Conservation (phyloP, 2,888 invertebrate genomes). For the Nomada flava region DNA sequence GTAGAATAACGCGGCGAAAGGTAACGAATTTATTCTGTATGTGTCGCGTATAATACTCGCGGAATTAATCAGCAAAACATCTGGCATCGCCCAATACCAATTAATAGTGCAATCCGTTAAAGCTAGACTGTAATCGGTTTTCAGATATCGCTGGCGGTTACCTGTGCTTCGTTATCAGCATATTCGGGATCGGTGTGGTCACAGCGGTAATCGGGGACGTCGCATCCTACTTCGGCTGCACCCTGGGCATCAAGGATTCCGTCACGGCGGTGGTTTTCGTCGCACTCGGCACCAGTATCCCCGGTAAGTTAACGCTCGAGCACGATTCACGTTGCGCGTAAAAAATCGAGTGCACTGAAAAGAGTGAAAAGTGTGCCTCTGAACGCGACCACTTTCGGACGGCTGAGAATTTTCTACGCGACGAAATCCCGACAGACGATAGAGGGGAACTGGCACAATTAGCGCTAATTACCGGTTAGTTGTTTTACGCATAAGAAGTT, state of each 20-base stretch:
- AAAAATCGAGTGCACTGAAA: too few species aligned
- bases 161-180: slow-evolving; percentile 96
- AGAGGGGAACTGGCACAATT: slow-evolving; percentile 17
- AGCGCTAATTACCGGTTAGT: slow-evolving; percentile 36
- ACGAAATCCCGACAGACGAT: slow-evolving; percentile 14
- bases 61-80: background rate
- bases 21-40: too few species aligned
- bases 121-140: slow-evolving; percentile 40
- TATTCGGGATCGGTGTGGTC: slow-evolving; percentile 95
- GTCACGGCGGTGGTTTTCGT: slow-evolving; percentile 99
- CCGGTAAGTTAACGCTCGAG: slow-evolving; percentile 88
- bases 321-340: too few species aligned
- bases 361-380: too few species aligned
- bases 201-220: slow-evolving; percentile 99
- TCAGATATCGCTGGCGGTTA: slow-evolving; percentile 97
- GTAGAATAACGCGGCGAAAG: too few species aligned
- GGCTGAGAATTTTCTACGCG: slow-evolving; percentile 23
- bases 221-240: slow-evolving; percentile 98
- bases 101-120: background rate
- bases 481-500: background rate
- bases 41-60: background rate
- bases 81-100: background rate
- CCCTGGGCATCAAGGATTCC: slow-evolving; percentile 97
- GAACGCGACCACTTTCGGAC: background rate
- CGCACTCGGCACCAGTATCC: slow-evolving; percentile 99